Evolutionary conservation across 1,140 invertebrate species (phyloP).

Genomic region (Achroia grisella): DNA sequence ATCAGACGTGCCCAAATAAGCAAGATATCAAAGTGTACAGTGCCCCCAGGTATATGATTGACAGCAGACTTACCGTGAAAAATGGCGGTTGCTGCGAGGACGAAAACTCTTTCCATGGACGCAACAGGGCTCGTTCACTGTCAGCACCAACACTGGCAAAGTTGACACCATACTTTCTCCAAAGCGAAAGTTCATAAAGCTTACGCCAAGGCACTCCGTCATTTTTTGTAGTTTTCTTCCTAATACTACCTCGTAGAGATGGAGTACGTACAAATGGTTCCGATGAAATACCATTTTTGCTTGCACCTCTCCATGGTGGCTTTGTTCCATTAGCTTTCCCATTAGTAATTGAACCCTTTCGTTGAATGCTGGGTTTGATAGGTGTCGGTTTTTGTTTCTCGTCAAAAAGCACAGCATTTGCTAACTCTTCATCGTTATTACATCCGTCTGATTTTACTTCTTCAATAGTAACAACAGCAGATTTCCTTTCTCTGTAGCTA

Average conservation of each 20-base stretch:
- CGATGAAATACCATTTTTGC: conserved; percentile 44
- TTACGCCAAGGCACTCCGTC: conserved; percentile 72
- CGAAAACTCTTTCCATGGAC: conserved; percentile 57
- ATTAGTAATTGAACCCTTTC: conserved; percentile 40
- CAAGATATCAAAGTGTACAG: conserved; percentile 32
- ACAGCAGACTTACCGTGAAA: conserved; percentile 38
- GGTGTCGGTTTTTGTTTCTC: conserved; percentile 44
- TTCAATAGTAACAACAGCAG: conserved; percentile 58
- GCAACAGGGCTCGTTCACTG: conserved; percentile 58
- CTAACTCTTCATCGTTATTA: conserved; percentile 44
- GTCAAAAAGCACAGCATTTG: conserved; percentile 34
- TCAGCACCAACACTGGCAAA: conserved; percentile 56
- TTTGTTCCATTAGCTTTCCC: conserved; percentile 43
- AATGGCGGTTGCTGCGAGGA: conserved; percentile 34
- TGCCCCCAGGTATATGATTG: conserved; percentile 19
- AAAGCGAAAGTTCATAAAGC: conserved; percentile 73
- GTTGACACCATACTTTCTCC: conserved; percentile 66
- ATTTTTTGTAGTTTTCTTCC: conserved; percentile 47
- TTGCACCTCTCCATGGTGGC: conserved; percentile 73
- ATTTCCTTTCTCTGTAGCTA: conserved; percentile 65
- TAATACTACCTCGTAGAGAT: conserved; percentile 60
- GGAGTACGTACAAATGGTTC: conserved; percentile 54
- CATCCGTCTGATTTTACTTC: conserved; percentile 58
- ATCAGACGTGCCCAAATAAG: conserved; percentile 49
- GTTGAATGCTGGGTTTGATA: conserved; percentile 36